These are phyloP conservation scores for Xiphophorus hellerii DNA, from an alignment of 2,113 vertebrate species.

Conservation along the genomic window DNA sequence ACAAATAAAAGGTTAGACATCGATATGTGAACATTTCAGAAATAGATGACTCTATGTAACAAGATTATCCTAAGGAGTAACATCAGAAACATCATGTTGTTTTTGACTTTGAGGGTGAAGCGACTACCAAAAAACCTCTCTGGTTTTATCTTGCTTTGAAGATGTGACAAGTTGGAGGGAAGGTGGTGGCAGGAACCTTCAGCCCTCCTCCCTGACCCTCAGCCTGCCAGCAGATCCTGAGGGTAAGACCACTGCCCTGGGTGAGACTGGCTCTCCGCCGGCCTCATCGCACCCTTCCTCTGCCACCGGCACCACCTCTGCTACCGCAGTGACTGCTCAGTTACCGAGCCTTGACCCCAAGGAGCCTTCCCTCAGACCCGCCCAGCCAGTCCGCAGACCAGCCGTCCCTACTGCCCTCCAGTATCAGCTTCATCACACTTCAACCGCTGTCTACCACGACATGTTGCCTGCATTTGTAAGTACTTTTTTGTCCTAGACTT, in stretches of 20 bases:
- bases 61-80: too few relatives aligned
- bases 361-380: constrained; percentile 91
- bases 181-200: constrained; percentile 97
- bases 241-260: constrained; percentile 83
- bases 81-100: neutral
- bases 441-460: constrained; percentile 94
- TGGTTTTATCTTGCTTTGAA: constrained; percentile 54
- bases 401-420: constrained; percentile 84
- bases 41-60: neutral
- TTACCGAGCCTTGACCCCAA: constrained; percentile 82
- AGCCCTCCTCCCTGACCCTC: constrained; percentile 87
- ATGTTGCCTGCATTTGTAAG: constrained; percentile 99
- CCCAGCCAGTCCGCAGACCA: constrained; percentile 89
- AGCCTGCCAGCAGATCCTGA: constrained; percentile 89
- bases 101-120: neutral
- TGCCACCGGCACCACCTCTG: constrained; percentile 55
- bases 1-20: neutral
- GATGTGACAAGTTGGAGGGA: constrained; percentile 99
- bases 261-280: constrained; percentile 84
- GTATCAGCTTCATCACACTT: constrained; percentile 92
- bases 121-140: neutral
- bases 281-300: constrained; percentile 72
- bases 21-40: neutral
- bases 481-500: constrained; percentile 27
- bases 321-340: constrained; percentile 49